Evolutionary conservation across 2,113 vertebrate genomes (phyloP).

Genomic region (Formicarius rufipectus): DNA sequence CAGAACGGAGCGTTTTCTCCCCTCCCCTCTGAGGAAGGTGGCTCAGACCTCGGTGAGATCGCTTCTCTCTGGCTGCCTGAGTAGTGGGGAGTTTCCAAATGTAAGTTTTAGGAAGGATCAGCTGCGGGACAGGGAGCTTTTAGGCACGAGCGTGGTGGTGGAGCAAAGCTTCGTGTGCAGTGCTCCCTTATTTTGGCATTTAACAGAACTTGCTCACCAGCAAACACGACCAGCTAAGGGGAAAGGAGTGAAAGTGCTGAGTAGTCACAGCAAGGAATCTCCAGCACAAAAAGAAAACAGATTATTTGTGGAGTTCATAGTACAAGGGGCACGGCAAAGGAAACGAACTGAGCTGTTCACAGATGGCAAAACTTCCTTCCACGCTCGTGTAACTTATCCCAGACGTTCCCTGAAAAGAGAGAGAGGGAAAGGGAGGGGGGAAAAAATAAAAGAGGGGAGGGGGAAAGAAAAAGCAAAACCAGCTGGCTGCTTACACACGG

Average conservation of each 20-base stretch:
- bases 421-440: neutral
- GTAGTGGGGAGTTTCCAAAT: neutral
- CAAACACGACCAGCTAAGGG: neutral
- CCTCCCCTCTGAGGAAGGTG: constrained; percentile 40
- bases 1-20: neutral
- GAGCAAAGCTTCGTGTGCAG: neutral
- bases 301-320: neutral
- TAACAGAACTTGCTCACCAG: neutral
- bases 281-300: neutral
- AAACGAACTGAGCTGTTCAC: constrained; percentile 28
- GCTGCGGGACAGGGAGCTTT: neutral
- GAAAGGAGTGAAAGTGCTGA: neutral
- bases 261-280: neutral
- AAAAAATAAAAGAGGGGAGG: neutral
- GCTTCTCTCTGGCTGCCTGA: neutral
- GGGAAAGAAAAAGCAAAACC: constrained; percentile 57
- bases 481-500: constrained; percentile 76
- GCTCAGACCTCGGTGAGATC: neutral
- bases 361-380: constrained; percentile 63
- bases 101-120: neutral
- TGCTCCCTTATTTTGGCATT: neutral
- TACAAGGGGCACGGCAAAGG: neutral
- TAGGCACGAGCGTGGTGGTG: neutral
- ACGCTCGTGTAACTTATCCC: constrained; percentile 59
- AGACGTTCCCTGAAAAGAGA: constrained; percentile 37